Base-by-base conservation (phyloP, 2,113 vertebrate genomes). In the Meles meles region DNA sequence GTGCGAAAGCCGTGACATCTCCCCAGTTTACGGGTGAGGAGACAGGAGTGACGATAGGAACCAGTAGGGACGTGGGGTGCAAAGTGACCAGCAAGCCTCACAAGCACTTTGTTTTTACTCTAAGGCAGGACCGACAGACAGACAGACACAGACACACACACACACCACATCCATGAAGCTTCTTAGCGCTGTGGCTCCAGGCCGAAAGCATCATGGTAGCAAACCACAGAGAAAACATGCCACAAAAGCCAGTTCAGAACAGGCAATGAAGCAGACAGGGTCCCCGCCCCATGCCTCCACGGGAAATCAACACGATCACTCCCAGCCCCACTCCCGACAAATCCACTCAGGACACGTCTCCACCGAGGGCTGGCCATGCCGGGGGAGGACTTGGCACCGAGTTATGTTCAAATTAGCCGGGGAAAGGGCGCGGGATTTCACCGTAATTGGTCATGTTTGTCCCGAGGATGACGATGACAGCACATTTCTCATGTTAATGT, bases 401-500 rank as follows among this genome's bases (percentile, higher is more conserved):
- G 90, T 88, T 90, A 63, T 59, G 20, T 92, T 97, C 95, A 96
- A 77, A 97, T 93, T 15, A 96, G 72, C 69, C 39, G 6, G 95
- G 95, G 63, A 96, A 91, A 44, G 90, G 96, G 90, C 27, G 67
- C 1, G 2, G 83, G 96, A 97, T 98, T 94, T 81, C 97, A 55
- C 91, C 88, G 88, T 96, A 98, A 98, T 86, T 76, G 97, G 88
- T 97, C 85, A 11, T 93, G 88, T 84, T 97, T 93, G 87, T 97
- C 94, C 96, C 95, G 97, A 96, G 92, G 71, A 97, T 94, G 98
- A 96, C 74, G 80, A 93, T 91, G 76, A n/a, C 4, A 84, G 95
- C 88, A 94, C 85, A 92, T 92, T 97, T 76, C 94, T 98, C 97
- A 98, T 84, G 96, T 94, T 98, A 97, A 98, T 59, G 79, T 92